phyloP scores from a whole-genome alignment of 2,113 vertebrate species.

The Leucosticte australis region DNA sequence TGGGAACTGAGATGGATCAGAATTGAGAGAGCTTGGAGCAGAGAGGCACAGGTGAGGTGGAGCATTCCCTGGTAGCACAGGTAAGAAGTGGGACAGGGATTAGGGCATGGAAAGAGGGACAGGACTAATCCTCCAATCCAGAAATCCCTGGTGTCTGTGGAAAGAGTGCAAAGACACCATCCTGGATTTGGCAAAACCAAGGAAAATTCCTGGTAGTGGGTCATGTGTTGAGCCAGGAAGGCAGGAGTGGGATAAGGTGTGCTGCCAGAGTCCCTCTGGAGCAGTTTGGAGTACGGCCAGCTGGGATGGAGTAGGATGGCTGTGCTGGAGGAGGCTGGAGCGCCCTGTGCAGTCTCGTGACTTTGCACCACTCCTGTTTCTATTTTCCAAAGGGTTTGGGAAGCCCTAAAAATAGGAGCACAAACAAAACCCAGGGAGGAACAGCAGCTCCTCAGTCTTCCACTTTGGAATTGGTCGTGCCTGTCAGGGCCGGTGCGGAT shows the following conservation, averaged over 20 bases:
- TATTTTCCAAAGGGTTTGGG: neutral
- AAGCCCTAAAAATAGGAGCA: conserved; percentile 43
- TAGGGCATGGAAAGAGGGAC: neutral
- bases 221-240: rapidly evolving
- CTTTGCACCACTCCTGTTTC: neutral
- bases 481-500: neutral
- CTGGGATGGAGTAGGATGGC: conserved; percentile 30
- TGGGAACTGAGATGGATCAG: neutral
- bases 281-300: neutral
- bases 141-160: neutral
- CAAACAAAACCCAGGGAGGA: neutral
- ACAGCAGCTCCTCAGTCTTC: neutral
- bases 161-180: rapidly evolving
- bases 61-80: neutral
- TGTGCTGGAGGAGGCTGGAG: conserved; percentile 16
- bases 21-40: neutral
- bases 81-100: neutral
- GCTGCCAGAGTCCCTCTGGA: neutral
- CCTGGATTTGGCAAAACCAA: neutral
- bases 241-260: neutral
- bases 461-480: neutral
- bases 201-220: too few relatives aligned
- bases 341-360: conserved; percentile 34
- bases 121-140: neutral
- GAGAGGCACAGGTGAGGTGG: neutral